Evolutionary conservation across 2,113 vertebrate species (phyloP).

Genomic region (Dryoscopus gambensis): DNA sequence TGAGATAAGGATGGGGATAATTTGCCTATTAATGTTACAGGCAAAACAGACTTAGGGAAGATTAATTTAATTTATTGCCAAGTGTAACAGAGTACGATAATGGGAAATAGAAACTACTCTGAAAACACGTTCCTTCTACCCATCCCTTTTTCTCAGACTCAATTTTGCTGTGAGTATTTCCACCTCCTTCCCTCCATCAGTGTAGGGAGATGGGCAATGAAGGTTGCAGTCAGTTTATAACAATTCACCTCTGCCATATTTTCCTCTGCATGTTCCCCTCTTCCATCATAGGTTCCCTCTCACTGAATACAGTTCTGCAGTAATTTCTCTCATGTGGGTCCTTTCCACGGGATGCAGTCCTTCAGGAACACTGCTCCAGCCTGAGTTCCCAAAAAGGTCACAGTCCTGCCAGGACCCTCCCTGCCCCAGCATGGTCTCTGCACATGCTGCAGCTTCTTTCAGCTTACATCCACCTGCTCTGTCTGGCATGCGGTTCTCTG

Average conservation of each 20-base stretch:
- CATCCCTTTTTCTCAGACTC: background rate
- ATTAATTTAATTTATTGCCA: background rate
- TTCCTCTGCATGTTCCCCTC: background rate
- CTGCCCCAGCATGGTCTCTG: background rate
- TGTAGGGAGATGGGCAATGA: background rate
- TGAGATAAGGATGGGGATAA: background rate
- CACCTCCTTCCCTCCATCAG: background rate
- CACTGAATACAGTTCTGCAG: background rate
- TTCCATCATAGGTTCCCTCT: background rate
- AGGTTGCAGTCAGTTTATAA: background rate
- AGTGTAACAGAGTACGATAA: background rate
- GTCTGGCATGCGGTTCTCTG: fast-evolving
- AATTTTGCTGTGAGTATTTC: background rate
- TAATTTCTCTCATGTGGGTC: background rate
- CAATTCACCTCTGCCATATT: background rate
- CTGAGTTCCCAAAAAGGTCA: background rate
- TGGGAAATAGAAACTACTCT: background rate
- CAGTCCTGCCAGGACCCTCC: background rate
- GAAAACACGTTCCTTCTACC: fast-evolving
- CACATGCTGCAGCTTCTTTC: background rate
- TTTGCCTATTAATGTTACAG: background rate
- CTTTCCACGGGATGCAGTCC: background rate
- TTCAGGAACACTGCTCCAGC: background rate
- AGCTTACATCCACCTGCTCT: background rate
- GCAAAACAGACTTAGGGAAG: background rate